Evolutionary conservation across 2,888 invertebrate genomes (phyloP), one percentile per base, ranked within the genome.

Genomic region (Nudaria mundana): DNA sequence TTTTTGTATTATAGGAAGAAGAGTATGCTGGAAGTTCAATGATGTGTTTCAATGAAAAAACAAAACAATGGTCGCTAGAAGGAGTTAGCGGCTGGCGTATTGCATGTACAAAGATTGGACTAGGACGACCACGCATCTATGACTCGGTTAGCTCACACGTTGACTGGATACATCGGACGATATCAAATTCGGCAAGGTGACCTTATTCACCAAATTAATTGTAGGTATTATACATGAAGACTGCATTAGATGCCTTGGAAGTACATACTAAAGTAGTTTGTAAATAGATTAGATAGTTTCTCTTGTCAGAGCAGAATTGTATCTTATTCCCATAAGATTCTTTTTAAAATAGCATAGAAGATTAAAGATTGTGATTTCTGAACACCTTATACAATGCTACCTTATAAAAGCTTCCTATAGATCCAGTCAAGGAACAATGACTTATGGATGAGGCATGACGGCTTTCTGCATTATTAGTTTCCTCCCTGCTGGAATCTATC

Each of bases 11-110:
- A n/a, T 73, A 96, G 95, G 95, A 95, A 79, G 96, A 96, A 83
- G 96, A 96, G 81, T 93, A 94, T 60, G 95, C 96, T 5, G 97
- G 97, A 10, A 95, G 95, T 77, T 94, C 96, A 3, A 93, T 97
- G 90, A 91, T 95, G 68, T 97, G 97, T 65, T 91, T 94, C 13
- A 91, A 93, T 51, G 90, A 92, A 0, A 92, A 93, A 50, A 91
- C 91, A 15, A 92, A 91, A 49, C 92, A 91, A 63, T 97, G 97
- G 97, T 93, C 93, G 0, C 74, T 97, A 24, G 89, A 92, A 16
- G 97, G 97, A 0, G 92, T 97, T 2, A 93, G 94, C 34, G 95
- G 94, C 37, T 96, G 96, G 96, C 90, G 96, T 46, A 96, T 96
- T 61, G 95, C 95, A 1, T 96, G 96, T 63, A 92, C 94, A 0